Evolutionary conservation across 2,113 vertebrate genomes (phyloP).

Genomic region (Corythoichthys intestinalis): DNA sequence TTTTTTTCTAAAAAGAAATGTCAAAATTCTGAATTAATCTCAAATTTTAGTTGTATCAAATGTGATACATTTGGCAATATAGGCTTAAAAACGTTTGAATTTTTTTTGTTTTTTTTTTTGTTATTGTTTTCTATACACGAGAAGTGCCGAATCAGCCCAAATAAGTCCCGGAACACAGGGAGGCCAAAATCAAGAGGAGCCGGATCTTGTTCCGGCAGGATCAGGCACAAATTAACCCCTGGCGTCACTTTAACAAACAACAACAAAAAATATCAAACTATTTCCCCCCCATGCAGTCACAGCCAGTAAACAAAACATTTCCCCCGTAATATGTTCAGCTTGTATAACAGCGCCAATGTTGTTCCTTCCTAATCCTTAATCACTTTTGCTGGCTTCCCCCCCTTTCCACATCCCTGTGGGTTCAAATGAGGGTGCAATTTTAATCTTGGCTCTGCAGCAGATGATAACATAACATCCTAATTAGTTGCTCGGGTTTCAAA

Average conservation of each 20-base stretch:
- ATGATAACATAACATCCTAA: slow-evolving; percentile 5
- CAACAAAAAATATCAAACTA: not conserved
- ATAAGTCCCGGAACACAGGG: too few relatives aligned
- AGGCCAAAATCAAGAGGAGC: too few relatives aligned
- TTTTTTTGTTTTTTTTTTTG: too few relatives aligned
- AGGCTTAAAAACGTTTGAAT: too few relatives aligned
- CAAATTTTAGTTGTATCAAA: too few relatives aligned
- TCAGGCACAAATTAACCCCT: too few relatives aligned
- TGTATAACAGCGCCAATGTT: slow-evolving; percentile 34
- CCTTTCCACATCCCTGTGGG: not conserved
- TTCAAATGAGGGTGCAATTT: not conserved
- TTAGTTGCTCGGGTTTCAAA: slow-evolving; percentile 35
- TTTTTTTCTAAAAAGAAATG: too few relatives aligned
- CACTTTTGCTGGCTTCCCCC: slow-evolving; percentile 14
- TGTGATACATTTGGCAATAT: too few relatives aligned
- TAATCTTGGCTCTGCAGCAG: not conserved
- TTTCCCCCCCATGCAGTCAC: slow-evolving; percentile 1
- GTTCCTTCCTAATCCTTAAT: slow-evolving; percentile 50
- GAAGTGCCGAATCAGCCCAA: too few relatives aligned
- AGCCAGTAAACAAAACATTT: slow-evolving; percentile 33
- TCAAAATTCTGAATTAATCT: too few relatives aligned
- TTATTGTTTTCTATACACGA: too few relatives aligned
- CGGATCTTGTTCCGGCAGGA: too few relatives aligned
- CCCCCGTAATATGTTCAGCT: slow-evolving; percentile 26
- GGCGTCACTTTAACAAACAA: not conserved